A percentile compares a stretch with the other conserved stretches of the same genome.
These are phyloP conservation scores for Drosophila micromelanica DNA, from an alignment of 1,140 invertebrate species.

Conservation along the genomic window DNA sequence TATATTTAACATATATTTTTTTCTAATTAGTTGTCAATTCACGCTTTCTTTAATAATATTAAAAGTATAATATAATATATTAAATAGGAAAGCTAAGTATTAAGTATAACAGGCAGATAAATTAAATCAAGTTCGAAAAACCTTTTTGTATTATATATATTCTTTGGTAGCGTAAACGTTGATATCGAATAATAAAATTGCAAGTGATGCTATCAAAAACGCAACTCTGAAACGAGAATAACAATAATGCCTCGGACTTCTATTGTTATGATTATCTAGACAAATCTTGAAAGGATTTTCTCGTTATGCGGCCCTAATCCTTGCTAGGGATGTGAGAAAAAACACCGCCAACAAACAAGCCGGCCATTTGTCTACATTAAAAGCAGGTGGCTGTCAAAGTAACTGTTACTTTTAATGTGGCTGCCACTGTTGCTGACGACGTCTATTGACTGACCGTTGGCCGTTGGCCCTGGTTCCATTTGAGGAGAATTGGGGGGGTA, in stretches of 20 bases:
- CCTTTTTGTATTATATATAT: too few species aligned
- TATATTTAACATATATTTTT: too few species aligned
- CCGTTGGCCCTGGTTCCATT: background rate
- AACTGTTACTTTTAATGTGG: constrained; percentile 8
- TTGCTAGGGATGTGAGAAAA: background rate
- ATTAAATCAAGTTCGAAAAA: too few species aligned
- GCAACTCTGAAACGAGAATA: background rate
- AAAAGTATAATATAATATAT: too few species aligned
- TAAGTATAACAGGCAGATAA: background rate
- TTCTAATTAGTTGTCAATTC: too few species aligned
- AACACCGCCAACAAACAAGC: background rate
- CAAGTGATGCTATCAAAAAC: too few species aligned
- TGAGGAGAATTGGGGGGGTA: background rate
- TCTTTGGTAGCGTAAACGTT: too few species aligned
- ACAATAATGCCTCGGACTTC: background rate
- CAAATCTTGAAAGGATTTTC: background rate
- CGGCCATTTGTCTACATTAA: background rate
- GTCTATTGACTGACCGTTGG: constrained; percentile 24
- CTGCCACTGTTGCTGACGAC: background rate
- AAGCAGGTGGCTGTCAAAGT: constrained; percentile 13
- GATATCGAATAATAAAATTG: too few species aligned
- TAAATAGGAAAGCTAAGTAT: background rate
- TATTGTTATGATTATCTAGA: background rate
- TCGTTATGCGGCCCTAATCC: background rate
- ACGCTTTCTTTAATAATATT: too few species aligned